Evolutionary conservation across 2,888 invertebrate species (phyloP).

Genomic region (Acanthosepion lycidas): DNA sequence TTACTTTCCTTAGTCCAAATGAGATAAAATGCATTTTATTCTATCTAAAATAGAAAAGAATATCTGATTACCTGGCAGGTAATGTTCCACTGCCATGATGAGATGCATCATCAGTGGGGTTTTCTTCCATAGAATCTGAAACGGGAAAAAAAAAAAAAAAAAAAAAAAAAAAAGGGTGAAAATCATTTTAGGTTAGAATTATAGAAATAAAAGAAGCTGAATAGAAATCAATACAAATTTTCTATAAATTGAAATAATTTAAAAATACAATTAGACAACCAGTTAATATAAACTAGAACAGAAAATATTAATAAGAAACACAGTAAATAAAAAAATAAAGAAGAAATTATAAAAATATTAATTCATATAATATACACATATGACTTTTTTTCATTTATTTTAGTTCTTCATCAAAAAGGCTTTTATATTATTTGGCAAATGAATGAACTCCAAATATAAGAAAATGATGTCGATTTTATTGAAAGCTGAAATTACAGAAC

Average conservation of each 20-base stretch:
- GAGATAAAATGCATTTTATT: not conserved
- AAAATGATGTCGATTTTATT: too few relatives aligned
- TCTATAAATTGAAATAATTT: not conserved
- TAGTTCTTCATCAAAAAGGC: too few relatives aligned
- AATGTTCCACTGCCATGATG: slow-evolving; percentile 82
- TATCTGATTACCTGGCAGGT: slow-evolving; percentile 70
- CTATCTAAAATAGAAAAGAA: not conserved
- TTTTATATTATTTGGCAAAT: too few relatives aligned
- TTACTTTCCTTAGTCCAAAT: too few relatives aligned
- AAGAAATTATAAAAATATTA: not conserved
- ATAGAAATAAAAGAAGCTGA: not conserved
- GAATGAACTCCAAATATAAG: too few relatives aligned
- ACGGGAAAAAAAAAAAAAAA: slow-evolving; percentile 47
- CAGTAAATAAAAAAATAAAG: too few relatives aligned
- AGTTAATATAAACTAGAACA: not conserved
- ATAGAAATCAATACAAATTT: not conserved
- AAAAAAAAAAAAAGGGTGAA: not conserved
- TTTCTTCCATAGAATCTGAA: slow-evolving; percentile 69
- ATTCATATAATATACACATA: not conserved
- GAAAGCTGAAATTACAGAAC: too few relatives aligned
- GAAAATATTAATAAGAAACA: not conserved
- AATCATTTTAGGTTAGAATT: not conserved
- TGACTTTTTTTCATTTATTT: too few relatives aligned
- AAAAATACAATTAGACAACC: not conserved
- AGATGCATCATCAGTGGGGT: slow-evolving; percentile 74